Evolutionary conservation across 1,140 invertebrate species (phyloP).

Genomic region (Drosophila littoralis): DNA sequence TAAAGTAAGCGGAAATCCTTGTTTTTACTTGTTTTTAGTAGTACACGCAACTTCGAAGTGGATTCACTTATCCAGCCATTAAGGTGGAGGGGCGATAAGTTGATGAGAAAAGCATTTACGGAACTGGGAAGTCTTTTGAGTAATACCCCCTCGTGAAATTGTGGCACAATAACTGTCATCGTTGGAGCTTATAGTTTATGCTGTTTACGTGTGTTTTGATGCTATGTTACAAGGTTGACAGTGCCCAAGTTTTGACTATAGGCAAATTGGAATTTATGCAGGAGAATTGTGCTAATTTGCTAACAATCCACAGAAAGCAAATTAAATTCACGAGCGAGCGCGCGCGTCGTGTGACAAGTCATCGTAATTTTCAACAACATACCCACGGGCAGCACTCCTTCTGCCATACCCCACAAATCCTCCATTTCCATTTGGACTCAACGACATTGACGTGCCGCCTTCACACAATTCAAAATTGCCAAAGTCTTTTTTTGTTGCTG

Average conservation of each 20-base stretch:
- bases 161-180: constrained; percentile 2
- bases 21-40: no score
- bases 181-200: neutral
- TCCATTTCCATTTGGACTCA: constrained; percentile 11
- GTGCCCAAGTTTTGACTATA: neutral
- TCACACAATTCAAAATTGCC: constrained; percentile 75
- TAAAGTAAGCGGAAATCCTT: no score
- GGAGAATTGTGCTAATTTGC: constrained; percentile 65
- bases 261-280: constrained; percentile 54
- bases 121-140: no score
- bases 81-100: no score
- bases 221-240: constrained; percentile 26
- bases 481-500: constrained; percentile 39
- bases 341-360: constrained; percentile 70
- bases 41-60: no score
- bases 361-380: constrained; percentile 65
- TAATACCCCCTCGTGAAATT: neutral
- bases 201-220: constrained; percentile 21
- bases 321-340: constrained; percentile 27
- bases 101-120: no score
- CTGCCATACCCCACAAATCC: neutral
- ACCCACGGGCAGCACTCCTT: neutral
- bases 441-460: constrained; percentile 78
- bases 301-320: constrained; percentile 60
- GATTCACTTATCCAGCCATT: no score